Percentiles rank a stretch among this genome's conserved stretches.
These are phyloP conservation scores for Octodonta nipae DNA, from an alignment of 2,888 invertebrate genomes.

Conservation along the genomic window DNA sequence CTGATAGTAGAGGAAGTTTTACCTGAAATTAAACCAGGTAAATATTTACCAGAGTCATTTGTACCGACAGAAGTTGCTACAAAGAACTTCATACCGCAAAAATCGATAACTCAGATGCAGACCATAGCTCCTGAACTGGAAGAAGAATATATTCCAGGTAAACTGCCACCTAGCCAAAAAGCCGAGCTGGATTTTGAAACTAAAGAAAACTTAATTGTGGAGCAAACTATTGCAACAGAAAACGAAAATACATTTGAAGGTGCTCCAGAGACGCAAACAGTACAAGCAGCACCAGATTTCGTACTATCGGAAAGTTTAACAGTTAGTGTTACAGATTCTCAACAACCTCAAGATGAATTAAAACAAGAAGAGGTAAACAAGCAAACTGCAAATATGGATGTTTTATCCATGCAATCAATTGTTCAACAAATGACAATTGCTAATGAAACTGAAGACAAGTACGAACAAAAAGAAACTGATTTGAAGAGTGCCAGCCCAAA, in stretches of 20 bases:
- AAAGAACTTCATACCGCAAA: slow-evolving; percentile 49
- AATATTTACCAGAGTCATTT: slow-evolving; percentile 65
- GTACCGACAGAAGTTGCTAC: slow-evolving; percentile 66
- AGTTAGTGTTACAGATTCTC: slow-evolving; percentile 48
- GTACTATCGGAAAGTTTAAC: slow-evolving; percentile 43
- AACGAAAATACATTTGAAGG: slow-evolving; percentile 46
- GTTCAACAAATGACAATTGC: slow-evolving; percentile 44
- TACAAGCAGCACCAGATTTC: slow-evolving; percentile 41
- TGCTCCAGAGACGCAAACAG: slow-evolving; percentile 32
- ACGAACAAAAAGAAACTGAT: slow-evolving; percentile 35
- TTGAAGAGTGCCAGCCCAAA: slow-evolving; percentile 37
- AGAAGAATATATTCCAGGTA: slow-evolving; percentile 45
- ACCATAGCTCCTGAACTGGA: slow-evolving; percentile 56
- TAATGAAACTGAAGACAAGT: slow-evolving; percentile 46
- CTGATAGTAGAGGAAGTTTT: slow-evolving; percentile 54
- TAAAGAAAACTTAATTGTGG: slow-evolving; percentile 47
- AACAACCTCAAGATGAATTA: slow-evolving; percentile 48
- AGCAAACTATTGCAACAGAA: slow-evolving; percentile 47
- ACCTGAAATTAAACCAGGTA: slow-evolving; percentile 57
- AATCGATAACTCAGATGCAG: slow-evolving; percentile 50
- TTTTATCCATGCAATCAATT: slow-evolving; percentile 49
- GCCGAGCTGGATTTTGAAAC: slow-evolving; percentile 46
- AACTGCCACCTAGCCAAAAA: slow-evolving; percentile 46
- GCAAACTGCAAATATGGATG: slow-evolving; percentile 45
- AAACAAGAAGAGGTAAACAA: slow-evolving; percentile 36